These are phyloP conservation scores for Mycogona germanica DNA, from an alignment of 2,888 invertebrate genomes.

Conservation along the genomic window DNA sequence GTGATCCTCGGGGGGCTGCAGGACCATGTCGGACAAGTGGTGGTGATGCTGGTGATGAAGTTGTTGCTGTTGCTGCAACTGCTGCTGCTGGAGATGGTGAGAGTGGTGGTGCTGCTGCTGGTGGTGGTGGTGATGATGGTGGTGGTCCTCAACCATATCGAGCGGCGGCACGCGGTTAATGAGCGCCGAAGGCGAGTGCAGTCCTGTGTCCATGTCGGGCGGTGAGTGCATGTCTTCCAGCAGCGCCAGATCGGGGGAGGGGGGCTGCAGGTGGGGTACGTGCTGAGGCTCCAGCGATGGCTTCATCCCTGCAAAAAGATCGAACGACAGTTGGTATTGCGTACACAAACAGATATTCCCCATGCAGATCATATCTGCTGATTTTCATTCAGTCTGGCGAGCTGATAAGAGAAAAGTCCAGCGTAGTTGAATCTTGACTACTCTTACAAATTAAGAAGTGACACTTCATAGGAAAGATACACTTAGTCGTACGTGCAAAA, in stretches of 20 bases:
- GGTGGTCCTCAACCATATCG: no score
- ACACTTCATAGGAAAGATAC: no score
- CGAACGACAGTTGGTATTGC: neutral
- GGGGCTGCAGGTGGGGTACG: neutral
- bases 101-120: constrained; percentile 12
- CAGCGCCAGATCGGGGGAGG: constrained; percentile 14
- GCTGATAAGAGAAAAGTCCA: neutral
- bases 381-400: neutral
- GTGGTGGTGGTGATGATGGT: constrained; percentile 9
- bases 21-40: constrained; percentile 20
- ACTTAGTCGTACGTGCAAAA: no score
- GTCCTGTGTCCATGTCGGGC: no score
- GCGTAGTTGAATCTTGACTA: neutral
- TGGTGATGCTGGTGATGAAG: constrained; percentile 18
- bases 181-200: no score
- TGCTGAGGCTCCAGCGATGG: neutral
- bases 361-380: neutral
- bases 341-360: neutral
- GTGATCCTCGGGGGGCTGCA: constrained; percentile 18
- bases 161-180: no score
- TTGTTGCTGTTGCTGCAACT: constrained; percentile 37
- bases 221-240: constrained; percentile 5
- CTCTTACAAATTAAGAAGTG: no score
- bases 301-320: constrained; percentile 1
- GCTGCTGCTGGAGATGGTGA: constrained; percentile 50